Evolutionary conservation across 2,797 vertebrate genomes (phyloP).

Genomic region (Oryzias dopingdopingensis): DNA sequence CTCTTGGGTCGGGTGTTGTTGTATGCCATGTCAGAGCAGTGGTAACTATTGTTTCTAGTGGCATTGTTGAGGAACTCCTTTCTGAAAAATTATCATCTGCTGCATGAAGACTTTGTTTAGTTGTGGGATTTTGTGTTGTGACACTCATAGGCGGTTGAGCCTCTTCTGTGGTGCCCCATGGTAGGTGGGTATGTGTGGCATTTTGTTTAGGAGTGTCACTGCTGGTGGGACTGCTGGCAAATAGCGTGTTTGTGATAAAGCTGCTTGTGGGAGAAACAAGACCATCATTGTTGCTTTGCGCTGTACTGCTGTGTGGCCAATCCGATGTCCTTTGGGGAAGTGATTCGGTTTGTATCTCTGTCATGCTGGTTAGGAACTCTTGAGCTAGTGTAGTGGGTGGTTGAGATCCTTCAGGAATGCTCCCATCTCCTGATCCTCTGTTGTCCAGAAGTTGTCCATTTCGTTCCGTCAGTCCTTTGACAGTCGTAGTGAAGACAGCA

Average conservation of each 20-base stretch:
- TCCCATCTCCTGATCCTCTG: constrained; percentile 56
- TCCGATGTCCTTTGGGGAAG: constrained; percentile 59
- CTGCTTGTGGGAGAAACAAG: constrained; percentile 57
- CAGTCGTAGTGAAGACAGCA: constrained; percentile 9
- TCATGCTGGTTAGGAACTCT: constrained; percentile 36
- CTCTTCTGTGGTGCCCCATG: constrained; percentile 17
- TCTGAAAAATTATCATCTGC: constrained; percentile 12
- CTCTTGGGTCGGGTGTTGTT: constrained; percentile 37
- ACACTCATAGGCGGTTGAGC: constrained; percentile 26
- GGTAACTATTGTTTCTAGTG: constrained; percentile 53
- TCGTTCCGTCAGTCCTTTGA: constrained; percentile 17
- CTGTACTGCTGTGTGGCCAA: constrained; percentile 49
- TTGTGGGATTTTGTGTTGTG: constrained; percentile 30
- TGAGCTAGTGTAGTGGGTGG: constrained; percentile 38
- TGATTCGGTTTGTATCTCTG: constrained; percentile 50
- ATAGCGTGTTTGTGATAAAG: constrained; percentile 50
- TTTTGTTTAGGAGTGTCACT: constrained; percentile 44
- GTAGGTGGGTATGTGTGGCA: constrained; percentile 44
- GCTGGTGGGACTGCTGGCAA: constrained; percentile 53
- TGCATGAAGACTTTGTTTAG: constrained; percentile 23
- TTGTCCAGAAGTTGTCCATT: constrained; percentile 29
- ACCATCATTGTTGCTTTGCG: constrained; percentile 39
- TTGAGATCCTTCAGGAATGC: constrained; percentile 36
- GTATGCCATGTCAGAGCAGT: constrained; percentile 46
- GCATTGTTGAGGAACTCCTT: constrained; percentile 32